Base-by-base conservation (phyloP, 2,113 vertebrate genomes). In the Porphyrio hochstetteri region DNA sequence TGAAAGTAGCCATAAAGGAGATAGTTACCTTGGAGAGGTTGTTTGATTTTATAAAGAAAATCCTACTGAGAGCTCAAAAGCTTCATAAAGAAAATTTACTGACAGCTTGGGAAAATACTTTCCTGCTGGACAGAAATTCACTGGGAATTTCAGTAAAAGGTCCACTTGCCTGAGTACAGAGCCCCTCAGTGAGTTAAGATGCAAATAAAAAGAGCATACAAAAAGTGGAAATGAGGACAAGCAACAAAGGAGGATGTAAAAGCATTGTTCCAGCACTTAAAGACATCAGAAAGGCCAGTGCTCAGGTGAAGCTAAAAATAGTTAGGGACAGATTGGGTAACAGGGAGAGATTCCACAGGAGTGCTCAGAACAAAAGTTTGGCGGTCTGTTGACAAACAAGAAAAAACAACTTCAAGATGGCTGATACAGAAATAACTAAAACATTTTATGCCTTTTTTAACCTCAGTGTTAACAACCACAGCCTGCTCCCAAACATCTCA, bases 231-330 rank as follows among this genome's bases (percentile, higher is more conserved):
- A 84, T 16, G 11, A 93, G 59, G 33, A 65, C 61, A 36, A 76
- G 27, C 35, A 64, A 35, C 17, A 88, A 52, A 35, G 29, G 13
- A 79, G 17, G 5, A 38, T 40, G 9, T 48, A 77, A 86, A 92
- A 88, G 2, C 53, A 64, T 82, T 90, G 25, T 79, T 92, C 71
- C 53, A 68, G 33, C 13, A 72, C 27, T 72, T 65, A 59, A 72
- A 27, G 76, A 80, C 14, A 76, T 42, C 53, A 93, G 40, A 92
- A 95, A 88, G 23, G 17, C 10, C 38, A 82, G 5, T 52, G 25
- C 42, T 68, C 67, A 79, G 27, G 46, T 38, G 25, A 86, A 86
- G 23, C 28, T 93, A 82, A 95, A 95, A 88, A 88, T 82, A 88
- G 13, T 16, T 46, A 57, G 16, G 36, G 5, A 27, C 40, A 35